Percentiles rank a stretch among this genome's conserved stretches.
These are phyloP conservation scores for Acrobasis repandana DNA, from an alignment of 2,888 invertebrate species.

Conservation along the genomic window DNA sequence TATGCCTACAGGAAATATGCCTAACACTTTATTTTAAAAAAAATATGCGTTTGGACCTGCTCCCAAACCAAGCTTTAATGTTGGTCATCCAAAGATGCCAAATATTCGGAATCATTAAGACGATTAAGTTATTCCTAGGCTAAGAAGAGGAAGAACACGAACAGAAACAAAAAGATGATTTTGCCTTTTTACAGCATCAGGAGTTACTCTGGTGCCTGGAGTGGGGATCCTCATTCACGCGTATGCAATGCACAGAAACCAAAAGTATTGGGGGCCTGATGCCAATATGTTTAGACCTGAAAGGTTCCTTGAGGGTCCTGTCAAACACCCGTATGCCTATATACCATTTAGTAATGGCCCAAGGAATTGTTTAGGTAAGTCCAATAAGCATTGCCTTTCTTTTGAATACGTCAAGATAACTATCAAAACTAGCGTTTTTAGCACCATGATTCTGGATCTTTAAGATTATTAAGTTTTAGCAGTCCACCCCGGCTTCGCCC, in stretches of 20 bases:
- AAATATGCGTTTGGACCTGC: too few species aligned
- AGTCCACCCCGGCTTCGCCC: too few species aligned
- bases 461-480: too few species aligned
- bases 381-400: too few species aligned
- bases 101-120: too few species aligned
- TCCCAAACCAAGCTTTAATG: too few species aligned
- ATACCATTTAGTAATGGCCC: constrained; percentile 34
- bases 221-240: constrained; percentile 44
- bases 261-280: constrained; percentile 53
- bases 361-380: constrained; percentile 33
- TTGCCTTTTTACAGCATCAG: constrained; percentile 40
- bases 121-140: not conserved
- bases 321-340: constrained; percentile 30
- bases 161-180: not conserved
- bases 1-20: too few species aligned
- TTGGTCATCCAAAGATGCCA: too few species aligned
- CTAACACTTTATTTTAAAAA: too few species aligned
- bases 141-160: too few species aligned
- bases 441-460: not conserved
- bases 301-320: constrained; percentile 42
- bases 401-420: not conserved
- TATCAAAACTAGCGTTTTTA: too few species aligned
- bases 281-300: constrained; percentile 52
- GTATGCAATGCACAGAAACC: constrained; percentile 54
- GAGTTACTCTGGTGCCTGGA: constrained; percentile 40